These are phyloP conservation scores for Brachypteracias leptosomus DNA, from an alignment of 2,113 vertebrate genomes.

Conservation along the genomic window DNA sequence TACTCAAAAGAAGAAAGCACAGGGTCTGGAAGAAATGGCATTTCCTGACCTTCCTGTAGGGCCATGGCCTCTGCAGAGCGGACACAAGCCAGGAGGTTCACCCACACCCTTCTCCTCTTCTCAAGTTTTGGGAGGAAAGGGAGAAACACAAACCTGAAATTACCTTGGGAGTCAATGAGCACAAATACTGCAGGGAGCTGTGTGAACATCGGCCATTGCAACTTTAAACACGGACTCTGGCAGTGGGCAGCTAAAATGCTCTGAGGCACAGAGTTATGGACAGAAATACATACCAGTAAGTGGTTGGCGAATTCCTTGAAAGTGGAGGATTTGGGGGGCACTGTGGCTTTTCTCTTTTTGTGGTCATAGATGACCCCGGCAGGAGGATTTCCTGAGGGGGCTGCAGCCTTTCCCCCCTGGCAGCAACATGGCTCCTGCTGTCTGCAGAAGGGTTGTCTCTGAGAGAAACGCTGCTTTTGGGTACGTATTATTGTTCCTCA, in stretches of 20 bases:
- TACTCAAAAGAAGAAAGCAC: neutral
- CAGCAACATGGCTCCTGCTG: fast-evolving
- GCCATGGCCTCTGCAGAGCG: fast-evolving
- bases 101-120: neutral
- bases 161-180: neutral
- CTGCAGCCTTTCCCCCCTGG: fast-evolving
- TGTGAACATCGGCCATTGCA: fast-evolving
- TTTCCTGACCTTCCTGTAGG: neutral
- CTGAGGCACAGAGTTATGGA: neutral
- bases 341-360: neutral
- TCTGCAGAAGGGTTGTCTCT: neutral
- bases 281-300: fast-evolving
- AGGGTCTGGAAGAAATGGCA: fast-evolving
- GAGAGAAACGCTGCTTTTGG: neutral
- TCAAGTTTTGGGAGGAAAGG: neutral
- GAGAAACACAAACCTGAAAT: neutral
- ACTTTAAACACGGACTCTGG: neutral
- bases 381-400: neutral
- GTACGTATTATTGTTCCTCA: neutral
- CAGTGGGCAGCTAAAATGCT: fast-evolving
- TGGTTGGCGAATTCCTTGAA: neutral
- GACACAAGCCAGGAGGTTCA: neutral
- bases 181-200: neutral
- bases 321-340: neutral
- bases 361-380: neutral